Conservation (phyloP, 2,888 invertebrate genomes). For the Dascillus cervinus region DNA sequence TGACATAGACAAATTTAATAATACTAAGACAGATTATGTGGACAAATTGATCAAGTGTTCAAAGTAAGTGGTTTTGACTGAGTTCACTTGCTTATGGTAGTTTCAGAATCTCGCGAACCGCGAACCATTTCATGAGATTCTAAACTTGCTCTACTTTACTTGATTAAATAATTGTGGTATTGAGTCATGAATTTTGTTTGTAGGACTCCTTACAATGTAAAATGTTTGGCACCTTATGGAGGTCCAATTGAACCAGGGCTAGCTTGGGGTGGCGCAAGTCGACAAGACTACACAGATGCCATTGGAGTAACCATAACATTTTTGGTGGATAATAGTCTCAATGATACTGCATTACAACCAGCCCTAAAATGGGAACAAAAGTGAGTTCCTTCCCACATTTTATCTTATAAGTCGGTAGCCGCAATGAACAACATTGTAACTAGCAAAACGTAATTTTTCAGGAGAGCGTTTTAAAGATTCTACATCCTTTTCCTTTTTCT, state of each 20-base stretch:
- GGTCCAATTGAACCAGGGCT: constrained; percentile 83
- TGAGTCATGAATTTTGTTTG: too few species aligned
- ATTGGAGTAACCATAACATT: constrained; percentile 70
- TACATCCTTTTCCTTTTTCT: too few species aligned
- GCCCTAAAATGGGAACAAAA: constrained; percentile 69
- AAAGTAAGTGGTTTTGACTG: constrained; percentile 23
- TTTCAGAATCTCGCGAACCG: too few species aligned
- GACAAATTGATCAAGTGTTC: constrained; percentile 36
- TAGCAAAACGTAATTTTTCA: too few species aligned
- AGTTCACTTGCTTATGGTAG: background rate
- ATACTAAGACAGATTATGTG: constrained; percentile 37
- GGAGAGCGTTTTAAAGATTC: too few species aligned
- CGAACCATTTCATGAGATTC: too few species aligned
- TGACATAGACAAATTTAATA: constrained; percentile 45
- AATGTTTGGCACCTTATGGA: constrained; percentile 77
- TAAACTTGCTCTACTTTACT: too few species aligned
- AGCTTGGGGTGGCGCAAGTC: constrained; percentile 71
- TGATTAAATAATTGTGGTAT: too few species aligned
- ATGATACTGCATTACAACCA: constrained; percentile 50
- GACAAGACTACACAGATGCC: constrained; percentile 51
- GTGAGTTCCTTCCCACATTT: too few species aligned
- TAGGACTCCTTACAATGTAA: constrained; percentile 50
- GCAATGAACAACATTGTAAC: too few species aligned
- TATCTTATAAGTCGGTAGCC: too few species aligned
- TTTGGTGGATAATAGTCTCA: constrained; percentile 62